A percentile compares a stretch with the other conserved stretches of the same genome.
phyloP scores from a whole-genome alignment of 2,888 invertebrate species.

The Notodonta dromedarius region DNA sequence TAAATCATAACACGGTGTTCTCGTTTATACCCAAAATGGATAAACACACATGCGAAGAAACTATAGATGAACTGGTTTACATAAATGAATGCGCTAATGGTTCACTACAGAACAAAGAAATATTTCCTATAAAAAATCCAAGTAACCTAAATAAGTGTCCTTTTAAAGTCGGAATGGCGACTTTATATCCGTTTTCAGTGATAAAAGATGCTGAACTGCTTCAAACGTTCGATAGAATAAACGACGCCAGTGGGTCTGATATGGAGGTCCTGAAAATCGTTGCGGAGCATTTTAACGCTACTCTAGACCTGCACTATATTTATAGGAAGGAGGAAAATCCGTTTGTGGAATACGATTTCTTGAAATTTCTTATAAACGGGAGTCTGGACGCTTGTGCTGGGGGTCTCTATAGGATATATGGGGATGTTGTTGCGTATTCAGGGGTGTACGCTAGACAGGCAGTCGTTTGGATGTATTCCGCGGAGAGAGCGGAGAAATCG shows the following conservation, averaged over 20 bases:
- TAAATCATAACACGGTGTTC: constrained; percentile 32
- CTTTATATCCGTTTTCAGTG: constrained; percentile 55
- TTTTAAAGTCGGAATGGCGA: constrained; percentile 57
- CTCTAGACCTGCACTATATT: constrained; percentile 53
- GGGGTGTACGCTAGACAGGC: constrained; percentile 61
- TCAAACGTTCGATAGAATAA: constrained; percentile 49
- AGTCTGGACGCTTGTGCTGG: constrained; percentile 66
- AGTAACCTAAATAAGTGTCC: constrained; percentile 59
- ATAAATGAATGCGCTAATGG: constrained; percentile 54
- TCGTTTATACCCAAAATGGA: constrained; percentile 53
- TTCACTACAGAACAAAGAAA: constrained; percentile 21
- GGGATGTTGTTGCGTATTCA: constrained; percentile 63
- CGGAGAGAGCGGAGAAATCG: constrained; percentile 50
- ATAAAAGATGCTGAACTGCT: constrained; percentile 44
- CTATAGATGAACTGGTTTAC: constrained; percentile 23
- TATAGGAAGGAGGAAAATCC: constrained; percentile 48
- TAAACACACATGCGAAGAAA: constrained; percentile 43
- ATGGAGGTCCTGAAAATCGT: constrained; percentile 63
- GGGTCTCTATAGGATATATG: constrained; percentile 63
- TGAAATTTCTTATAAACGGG: constrained; percentile 57
- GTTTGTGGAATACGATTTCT: constrained; percentile 35
- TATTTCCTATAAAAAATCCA: constrained; percentile 52
- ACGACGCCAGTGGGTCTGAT: constrained; percentile 55
- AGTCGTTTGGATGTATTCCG: constrained; percentile 61
- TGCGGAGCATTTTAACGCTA: constrained; percentile 57